phyloP scores from a whole-genome alignment of 2,113 vertebrate genomes.

The Raja brachyura region DNA sequence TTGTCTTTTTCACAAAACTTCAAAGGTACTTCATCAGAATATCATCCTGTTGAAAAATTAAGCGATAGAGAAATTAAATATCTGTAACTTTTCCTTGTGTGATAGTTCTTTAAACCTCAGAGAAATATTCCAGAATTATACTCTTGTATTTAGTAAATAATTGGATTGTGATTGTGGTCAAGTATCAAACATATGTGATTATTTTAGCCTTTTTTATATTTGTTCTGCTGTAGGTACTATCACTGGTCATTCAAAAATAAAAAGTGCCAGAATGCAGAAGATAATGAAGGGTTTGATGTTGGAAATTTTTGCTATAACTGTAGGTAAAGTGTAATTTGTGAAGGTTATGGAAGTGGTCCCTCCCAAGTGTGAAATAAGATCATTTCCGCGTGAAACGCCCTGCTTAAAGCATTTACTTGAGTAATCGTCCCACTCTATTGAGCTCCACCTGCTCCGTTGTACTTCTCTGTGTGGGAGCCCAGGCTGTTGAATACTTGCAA shows the following conservation, averaged over 20 bases:
- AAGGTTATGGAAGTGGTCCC: not conserved
- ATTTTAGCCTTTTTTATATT: not conserved
- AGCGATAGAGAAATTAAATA: not conserved
- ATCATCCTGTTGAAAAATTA: not conserved
- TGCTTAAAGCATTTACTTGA: not conserved
- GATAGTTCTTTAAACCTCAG: not conserved
- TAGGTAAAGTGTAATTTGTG: not conserved
- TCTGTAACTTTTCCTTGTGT: too few relatives aligned
- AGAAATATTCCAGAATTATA: not conserved
- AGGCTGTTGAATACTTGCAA: not conserved
- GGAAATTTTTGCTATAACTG: not conserved
- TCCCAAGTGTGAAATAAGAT: not conserved
- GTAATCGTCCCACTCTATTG: not conserved
- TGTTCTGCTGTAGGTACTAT: not conserved
- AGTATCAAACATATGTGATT: not conserved
- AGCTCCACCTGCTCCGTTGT: not conserved
- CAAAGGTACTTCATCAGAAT: too few relatives aligned
- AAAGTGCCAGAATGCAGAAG: not conserved
- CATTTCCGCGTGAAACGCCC: not conserved
- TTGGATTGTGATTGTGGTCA: not conserved
- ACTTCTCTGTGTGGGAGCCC: not conserved
- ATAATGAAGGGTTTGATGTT: not conserved
- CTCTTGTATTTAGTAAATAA: not conserved
- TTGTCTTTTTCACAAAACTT: too few relatives aligned
- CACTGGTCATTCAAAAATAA: not conserved